Conservation (phyloP, 1,140 invertebrate species). For the Trichoplusia ni region DNA sequence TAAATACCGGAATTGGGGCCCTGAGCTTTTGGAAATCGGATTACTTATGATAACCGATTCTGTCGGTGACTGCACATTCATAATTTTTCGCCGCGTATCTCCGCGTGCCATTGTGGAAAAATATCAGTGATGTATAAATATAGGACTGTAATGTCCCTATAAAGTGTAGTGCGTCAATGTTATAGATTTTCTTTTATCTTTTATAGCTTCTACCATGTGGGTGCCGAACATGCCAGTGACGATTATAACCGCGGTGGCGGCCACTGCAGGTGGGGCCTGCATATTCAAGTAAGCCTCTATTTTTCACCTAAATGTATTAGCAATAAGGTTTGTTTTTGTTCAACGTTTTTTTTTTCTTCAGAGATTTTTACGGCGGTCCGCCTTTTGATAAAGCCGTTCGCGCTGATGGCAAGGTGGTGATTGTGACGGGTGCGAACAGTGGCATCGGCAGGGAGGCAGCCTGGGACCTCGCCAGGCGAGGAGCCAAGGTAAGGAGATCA, state of each 20-base stretch:
- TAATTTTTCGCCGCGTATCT: no score
- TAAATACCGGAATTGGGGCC: no score
- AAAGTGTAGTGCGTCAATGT: no score
- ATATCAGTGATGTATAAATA: no score
- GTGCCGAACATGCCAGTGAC: slow-evolving; percentile 62
- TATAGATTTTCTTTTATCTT: background rate
- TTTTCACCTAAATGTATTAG: background rate
- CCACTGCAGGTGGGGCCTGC: slow-evolving; percentile 58
- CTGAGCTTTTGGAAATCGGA: no score
- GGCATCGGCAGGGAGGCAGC: slow-evolving; percentile 96
- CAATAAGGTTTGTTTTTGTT: no score
- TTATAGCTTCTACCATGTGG: slow-evolving; percentile 53
- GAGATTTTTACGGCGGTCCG: slow-evolving; percentile 60
- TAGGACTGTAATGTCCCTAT: no score
- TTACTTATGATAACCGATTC: no score
- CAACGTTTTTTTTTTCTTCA: slow-evolving; percentile 22
- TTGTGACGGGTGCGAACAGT: slow-evolving; percentile 95
- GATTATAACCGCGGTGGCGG: slow-evolving; percentile 57
- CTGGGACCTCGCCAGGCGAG: slow-evolving; percentile 89
- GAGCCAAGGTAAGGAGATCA: slow-evolving; percentile 70
- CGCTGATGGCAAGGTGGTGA: slow-evolving; percentile 92
- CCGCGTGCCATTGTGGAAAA: no score
- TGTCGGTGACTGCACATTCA: no score
- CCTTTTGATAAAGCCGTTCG: slow-evolving; percentile 68
- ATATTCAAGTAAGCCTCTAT: slow-evolving; percentile 61